phyloP scores from a whole-genome alignment of 1,140 invertebrate species.

The Drosophila bocqueti region DNA sequence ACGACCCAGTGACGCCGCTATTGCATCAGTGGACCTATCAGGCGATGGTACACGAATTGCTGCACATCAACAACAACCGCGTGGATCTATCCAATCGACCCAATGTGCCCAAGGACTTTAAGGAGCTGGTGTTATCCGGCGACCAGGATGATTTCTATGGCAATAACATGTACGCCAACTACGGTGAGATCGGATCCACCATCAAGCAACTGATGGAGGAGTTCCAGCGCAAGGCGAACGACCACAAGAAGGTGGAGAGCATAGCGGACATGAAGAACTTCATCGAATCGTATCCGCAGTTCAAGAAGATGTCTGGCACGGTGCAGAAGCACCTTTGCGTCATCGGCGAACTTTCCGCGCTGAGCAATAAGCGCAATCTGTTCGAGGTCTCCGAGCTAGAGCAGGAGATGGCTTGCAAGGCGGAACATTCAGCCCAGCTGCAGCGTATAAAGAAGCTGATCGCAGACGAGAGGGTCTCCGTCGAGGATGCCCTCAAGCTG shows the following conservation, averaged over 20 bases:
- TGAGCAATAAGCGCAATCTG: conserved; percentile 92
- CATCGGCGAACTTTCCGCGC: conserved; percentile 96
- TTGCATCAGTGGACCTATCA: conserved; percentile 99
- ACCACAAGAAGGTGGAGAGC: conserved; percentile 98
- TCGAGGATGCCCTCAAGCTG: conserved; percentile 93
- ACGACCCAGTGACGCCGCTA: conserved; percentile 98
- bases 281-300: conserved; percentile 99
- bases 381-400: conserved; percentile 98
- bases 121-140: conserved; percentile 96
- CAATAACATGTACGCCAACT: conserved; percentile 97
- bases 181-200: conserved; percentile 98
- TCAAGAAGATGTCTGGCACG: conserved; percentile 99
- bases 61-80: conserved; percentile 97
- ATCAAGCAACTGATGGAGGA: conserved; percentile 99
- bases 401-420: conserved; percentile 97
- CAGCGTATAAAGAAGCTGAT: conserved; percentile 91
- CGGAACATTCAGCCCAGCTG: conserved; percentile 95
- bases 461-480: conserved; percentile 89
- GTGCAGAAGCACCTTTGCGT: conserved; percentile 99
- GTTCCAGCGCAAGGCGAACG: conserved; percentile 98
- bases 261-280: conserved; percentile 99
- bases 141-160: conserved; percentile 99
- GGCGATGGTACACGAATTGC: conserved; percentile 99
- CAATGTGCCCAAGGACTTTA: conserved; percentile 94
- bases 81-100: conserved; percentile 94